Base-by-base conservation (phyloP, 2,797 vertebrate species). In the Sarcophilus harrisii region DNA sequence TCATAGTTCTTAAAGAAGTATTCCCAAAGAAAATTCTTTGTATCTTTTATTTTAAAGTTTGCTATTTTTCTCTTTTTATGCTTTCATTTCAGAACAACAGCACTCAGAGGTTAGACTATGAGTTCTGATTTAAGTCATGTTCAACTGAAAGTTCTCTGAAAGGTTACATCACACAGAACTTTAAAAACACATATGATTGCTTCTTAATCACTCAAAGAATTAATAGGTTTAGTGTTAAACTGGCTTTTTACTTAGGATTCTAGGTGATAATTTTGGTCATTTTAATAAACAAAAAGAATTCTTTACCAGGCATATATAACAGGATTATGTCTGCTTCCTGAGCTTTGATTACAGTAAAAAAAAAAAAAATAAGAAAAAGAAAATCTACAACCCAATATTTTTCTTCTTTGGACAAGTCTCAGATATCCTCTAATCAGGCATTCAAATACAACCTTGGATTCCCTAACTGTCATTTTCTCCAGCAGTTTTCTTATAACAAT, bases 401-500 rank as follows among this genome's bases (percentile, higher is more conserved):
- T 93, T 91, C 90, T 21, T 30, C 81, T 96, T 97, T 62, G 58
- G 52, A 5, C 0, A 90, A 62, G 92, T 94, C 93, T 57, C 93
- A 97, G 59, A 18, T 54, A 66, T 60, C 66, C 97, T 49, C 57
- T 89, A 96, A 30, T 91, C 29, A 95, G 91, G 90, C 28, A 92
- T 96, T 98, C 97, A 95, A 98, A n/a, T 90, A 93, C 57, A 96
- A 93, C 97, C 96, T 96, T 90, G 49, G 59, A 58, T 57, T 93
- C 60, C 92, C 93, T 95, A 94, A 54, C 55, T 94, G 81, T 38
- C 57, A 94, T 94, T 98, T 96, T 87, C 95, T 96, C 73, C 58
- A 90, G 92, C n/a, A 96, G 96, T 97, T 97, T 96, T 96, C 95
- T 97, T 95, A 96, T 96, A 96, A 93, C 96, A 97, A 96, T 95